Conservation (phyloP, 2,797 vertebrate species). For the Cossypha dichroa region DNA sequence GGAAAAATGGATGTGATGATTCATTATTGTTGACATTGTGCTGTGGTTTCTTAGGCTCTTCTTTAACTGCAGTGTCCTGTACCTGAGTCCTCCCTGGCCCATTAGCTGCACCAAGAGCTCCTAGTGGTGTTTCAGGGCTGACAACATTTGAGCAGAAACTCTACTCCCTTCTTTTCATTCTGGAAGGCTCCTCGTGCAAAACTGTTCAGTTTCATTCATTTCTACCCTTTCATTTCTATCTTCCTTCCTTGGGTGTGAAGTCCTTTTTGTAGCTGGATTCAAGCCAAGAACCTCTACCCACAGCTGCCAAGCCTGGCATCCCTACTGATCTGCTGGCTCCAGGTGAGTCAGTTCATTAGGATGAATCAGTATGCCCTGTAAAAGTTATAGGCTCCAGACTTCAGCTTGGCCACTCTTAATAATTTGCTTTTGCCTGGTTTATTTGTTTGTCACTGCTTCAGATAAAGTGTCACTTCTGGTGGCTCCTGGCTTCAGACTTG, state of each 20-base stretch:
- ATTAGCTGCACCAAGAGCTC: not conserved
- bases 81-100: accelerated
- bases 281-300: not conserved
- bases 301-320: not conserved
- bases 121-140: not conserved
- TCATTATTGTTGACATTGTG: not conserved
- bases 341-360: not conserved
- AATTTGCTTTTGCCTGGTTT: not conserved
- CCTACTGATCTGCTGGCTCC: not conserved
- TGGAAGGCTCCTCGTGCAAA: not conserved
- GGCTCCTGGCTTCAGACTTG: not conserved
- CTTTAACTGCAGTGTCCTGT: not conserved
- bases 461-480: not conserved
- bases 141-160: not conserved
- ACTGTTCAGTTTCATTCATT: not conserved
- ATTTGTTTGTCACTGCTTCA: not conserved
- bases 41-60: not conserved
- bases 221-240: not conserved
- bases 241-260: not conserved
- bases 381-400: not conserved
- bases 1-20: not conserved
- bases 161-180: not conserved
- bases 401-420: not conserved
- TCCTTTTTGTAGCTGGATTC: not conserved
- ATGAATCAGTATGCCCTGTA: not conserved